Conservation (phyloP, 2,797 vertebrate genomes). For the Pelodytes ibericus region DNA sequence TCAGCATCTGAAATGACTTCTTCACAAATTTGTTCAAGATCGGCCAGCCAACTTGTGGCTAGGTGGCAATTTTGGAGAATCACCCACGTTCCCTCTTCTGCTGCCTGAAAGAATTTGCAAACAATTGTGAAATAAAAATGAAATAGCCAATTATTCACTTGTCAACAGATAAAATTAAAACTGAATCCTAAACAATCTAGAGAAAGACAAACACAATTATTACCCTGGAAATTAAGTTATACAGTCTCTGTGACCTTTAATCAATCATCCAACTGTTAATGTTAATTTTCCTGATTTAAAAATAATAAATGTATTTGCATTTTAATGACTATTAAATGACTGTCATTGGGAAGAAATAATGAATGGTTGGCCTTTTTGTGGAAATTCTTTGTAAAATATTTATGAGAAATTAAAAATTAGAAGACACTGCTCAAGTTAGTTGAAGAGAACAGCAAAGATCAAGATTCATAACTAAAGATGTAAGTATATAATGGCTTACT, state of each 20-base stretch:
- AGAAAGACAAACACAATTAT: slow-evolving; percentile 78
- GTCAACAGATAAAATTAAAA: slow-evolving; percentile 79
- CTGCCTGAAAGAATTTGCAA: slow-evolving; percentile 56
- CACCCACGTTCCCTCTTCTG: slow-evolving; percentile 55
- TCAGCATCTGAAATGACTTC: slow-evolving; percentile 61
- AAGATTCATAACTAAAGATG: background rate
- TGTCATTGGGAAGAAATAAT: slow-evolving; percentile 82
- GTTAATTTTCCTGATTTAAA: slow-evolving; percentile 83
- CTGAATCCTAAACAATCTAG: slow-evolving; percentile 78
- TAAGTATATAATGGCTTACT: background rate
- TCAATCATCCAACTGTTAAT: slow-evolving; percentile 81
- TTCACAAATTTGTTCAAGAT: slow-evolving; percentile 61
- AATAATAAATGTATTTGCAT: slow-evolving; percentile 85
- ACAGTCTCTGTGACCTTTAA: slow-evolving; percentile 80
- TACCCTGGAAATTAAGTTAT: slow-evolving; percentile 80
- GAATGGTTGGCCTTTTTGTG: slow-evolving; percentile 78
- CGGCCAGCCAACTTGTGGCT: slow-evolving; percentile 54
- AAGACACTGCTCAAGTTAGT: slow-evolving; percentile 59
- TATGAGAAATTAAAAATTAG: slow-evolving; percentile 70
- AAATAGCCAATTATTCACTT: slow-evolving; percentile 73
- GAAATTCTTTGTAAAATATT: slow-evolving; percentile 67
- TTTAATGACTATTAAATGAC: slow-evolving; percentile 83
- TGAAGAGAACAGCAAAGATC: slow-evolving; percentile 14
- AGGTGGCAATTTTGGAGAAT: slow-evolving; percentile 60
- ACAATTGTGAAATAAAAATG: slow-evolving; percentile 59